These are phyloP conservation scores for Caenorhabditis panamensis DNA, from an alignment of 2,888 invertebrate genomes.

Conservation along the genomic window DNA sequence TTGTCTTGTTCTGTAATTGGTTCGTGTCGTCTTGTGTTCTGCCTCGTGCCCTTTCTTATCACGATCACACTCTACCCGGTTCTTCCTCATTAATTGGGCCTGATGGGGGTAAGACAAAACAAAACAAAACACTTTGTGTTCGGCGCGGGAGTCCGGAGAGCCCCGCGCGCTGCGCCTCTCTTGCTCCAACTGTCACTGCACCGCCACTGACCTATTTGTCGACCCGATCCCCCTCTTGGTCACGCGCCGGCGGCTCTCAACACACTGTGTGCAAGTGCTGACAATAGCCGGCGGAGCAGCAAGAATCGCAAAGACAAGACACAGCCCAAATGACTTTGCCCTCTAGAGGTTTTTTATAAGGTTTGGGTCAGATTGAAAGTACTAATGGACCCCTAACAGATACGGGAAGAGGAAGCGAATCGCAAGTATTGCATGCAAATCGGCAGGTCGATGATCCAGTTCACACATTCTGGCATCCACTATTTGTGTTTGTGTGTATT, in stretches of 20 bases:
- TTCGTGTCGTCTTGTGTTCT: neutral
- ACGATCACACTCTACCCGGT: neutral
- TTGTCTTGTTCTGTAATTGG: slow-evolving; percentile 76
- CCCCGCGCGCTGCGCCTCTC: slow-evolving; percentile 7
- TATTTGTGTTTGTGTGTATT: slow-evolving; percentile 54
- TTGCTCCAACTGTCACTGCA: slow-evolving; percentile 6
- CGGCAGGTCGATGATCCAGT: slow-evolving; percentile 19
- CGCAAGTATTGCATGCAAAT: neutral
- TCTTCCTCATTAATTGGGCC: slow-evolving; percentile 12
- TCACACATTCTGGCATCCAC: slow-evolving; percentile 1
- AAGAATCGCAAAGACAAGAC: slow-evolving; percentile 1
- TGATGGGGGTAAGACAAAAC: slow-evolving; percentile 18
- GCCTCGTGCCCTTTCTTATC: neutral
- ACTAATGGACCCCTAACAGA: neutral
- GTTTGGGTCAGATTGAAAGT: too few relatives aligned
- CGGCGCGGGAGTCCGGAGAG: slow-evolving; percentile 14
- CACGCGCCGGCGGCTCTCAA: slow-evolving; percentile 50
- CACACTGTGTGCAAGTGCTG: slow-evolving; percentile 46
- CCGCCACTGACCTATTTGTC: slow-evolving; percentile 46
- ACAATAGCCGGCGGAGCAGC: slow-evolving; percentile 39
- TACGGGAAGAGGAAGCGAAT: neutral
- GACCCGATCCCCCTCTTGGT: slow-evolving; percentile 47
- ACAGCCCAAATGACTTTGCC: slow-evolving; percentile 5
- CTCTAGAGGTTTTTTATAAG: slow-evolving; percentile 14
- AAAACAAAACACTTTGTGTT: slow-evolving; percentile 52